Percentiles rank a stretch among this genome's conserved stretches.
Evolutionary conservation across 2,888 invertebrate genomes (phyloP).

Genomic region (Eulithis testata): DNA sequence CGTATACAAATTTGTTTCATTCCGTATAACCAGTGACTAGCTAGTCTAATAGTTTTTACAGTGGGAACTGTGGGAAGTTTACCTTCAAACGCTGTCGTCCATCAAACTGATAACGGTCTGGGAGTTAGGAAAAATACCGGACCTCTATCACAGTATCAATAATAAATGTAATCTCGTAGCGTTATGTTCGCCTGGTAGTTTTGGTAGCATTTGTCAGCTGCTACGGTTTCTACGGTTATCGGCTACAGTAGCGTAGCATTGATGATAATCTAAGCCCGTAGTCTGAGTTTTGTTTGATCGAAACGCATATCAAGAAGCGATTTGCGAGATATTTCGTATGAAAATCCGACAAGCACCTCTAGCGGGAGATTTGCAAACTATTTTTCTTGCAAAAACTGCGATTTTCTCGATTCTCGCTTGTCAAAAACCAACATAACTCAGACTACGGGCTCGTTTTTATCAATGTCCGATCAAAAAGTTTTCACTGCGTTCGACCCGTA

Average conservation of each 20-base stretch:
- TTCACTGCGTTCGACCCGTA: neutral
- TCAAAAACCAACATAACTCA: no score
- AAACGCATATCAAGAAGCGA: no score
- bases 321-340: no score
- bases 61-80: neutral
- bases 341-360: no score
- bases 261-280: conserved; percentile 10
- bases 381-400: no score
- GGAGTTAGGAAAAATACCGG: conserved; percentile 16
- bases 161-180: conserved; percentile 27
- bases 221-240: conserved; percentile 28
- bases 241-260: conserved; percentile 34
- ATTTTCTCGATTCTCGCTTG: no score
- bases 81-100: neutral
- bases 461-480: conserved; percentile 5
- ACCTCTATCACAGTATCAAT: conserved; percentile 13
- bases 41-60: neutral
- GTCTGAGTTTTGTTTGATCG: no score
- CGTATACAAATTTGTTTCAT: neutral
- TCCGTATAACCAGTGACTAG: no score
- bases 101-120: neutral
- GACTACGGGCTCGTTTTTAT: conserved; percentile 5
- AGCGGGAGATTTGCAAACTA: neutral
- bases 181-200: conserved; percentile 48
- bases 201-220: conserved; percentile 35